phyloP scores from a whole-genome alignment of 2,113 vertebrate genomes.

The Dicerorhinus sumatrensis region DNA sequence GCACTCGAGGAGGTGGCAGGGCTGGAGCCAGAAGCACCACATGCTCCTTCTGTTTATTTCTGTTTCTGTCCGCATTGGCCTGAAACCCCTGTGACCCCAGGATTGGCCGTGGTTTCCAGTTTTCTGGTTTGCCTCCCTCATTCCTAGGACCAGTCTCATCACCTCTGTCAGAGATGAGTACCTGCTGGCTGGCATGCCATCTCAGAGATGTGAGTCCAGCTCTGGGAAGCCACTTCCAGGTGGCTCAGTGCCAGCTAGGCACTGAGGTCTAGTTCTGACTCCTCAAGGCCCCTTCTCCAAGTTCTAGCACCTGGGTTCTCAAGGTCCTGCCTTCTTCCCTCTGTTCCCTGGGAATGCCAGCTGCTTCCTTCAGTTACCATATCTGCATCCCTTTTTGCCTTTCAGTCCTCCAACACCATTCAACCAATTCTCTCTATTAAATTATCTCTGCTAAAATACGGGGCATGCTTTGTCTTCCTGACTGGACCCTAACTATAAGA shows the following conservation, averaged over 20 bases:
- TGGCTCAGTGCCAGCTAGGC: neutral
- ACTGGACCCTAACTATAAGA: neutral
- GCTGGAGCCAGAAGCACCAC: neutral
- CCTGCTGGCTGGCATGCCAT: fast-evolving
- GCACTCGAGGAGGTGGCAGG: too few species aligned
- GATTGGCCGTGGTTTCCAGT: neutral
- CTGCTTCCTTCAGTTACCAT: neutral
- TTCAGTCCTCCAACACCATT: neutral
- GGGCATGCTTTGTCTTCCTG: neutral
- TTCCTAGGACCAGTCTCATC: neutral
- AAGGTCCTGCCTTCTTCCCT: neutral
- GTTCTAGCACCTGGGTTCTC: neutral
- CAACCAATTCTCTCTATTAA: neutral
- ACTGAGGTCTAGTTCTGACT: neutral
- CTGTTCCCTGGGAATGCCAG: too few species aligned
- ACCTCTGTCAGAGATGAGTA: neutral
- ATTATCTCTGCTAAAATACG: neutral
- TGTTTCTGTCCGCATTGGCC: neutral
- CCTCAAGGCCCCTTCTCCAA: neutral
- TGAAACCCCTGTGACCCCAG: too few species aligned
- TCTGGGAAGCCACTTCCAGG: neutral
- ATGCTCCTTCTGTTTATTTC: neutral
- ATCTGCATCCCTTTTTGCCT: neutral
- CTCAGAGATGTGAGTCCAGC: neutral
- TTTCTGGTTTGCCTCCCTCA: neutral